Evolutionary conservation across 1,140 invertebrate genomes (phyloP).

Genomic region (Zaprionus capensis): DNA sequence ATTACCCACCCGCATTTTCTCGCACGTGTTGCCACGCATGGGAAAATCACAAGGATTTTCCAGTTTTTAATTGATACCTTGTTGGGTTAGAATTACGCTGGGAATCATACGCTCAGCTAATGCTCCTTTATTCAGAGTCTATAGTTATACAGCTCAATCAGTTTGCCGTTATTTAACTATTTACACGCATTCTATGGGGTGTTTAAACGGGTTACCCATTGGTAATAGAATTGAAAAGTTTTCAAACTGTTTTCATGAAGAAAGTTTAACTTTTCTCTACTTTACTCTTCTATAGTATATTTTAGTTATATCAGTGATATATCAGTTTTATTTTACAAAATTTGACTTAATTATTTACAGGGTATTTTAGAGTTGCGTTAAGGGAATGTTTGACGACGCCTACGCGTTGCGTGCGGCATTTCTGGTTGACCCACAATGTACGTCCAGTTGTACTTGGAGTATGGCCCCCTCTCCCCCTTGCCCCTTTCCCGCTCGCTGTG

Average conservation of each 20-base stretch:
- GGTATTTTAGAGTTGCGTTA: neutral
- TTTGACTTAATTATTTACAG: neutral
- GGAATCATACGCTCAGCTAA: neutral
- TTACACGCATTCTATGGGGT: neutral
- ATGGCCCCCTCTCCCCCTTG: neutral
- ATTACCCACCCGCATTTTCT: neutral
- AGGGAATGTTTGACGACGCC: neutral
- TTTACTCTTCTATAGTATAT: neutral
- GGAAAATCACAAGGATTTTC: neutral
- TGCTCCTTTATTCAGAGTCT: neutral
- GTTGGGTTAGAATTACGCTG: neutral
- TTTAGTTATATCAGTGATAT: too few relatives aligned
- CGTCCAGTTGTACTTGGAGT: constrained; percentile 1
- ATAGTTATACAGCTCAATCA: neutral
- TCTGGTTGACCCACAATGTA: constrained; percentile 13
- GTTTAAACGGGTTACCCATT: neutral
- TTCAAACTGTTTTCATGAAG: neutral
- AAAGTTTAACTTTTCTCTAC: neutral
- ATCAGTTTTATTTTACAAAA: neutral
- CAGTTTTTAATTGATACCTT: constrained; percentile 4
- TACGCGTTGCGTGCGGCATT: constrained; percentile 19
- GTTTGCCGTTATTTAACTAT: neutral
- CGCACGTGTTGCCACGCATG: neutral
- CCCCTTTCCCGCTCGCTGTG: neutral
- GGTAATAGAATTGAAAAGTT: neutral